phyloP scores from a whole-genome alignment of 2,113 vertebrate species.

The Ailuropoda melanoleuca region DNA sequence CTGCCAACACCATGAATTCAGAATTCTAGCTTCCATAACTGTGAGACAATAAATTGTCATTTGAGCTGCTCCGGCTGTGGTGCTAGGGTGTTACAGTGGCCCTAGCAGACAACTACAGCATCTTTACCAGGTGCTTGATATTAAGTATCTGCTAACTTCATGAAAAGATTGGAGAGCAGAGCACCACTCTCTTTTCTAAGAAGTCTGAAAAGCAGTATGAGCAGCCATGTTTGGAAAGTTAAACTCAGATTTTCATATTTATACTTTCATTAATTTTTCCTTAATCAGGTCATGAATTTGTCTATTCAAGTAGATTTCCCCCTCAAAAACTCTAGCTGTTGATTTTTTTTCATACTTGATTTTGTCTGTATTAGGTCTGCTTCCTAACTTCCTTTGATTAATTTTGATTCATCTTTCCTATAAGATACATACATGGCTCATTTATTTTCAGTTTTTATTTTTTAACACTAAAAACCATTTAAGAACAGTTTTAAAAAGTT shows the following conservation, averaged over 20 bases:
- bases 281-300: not conserved
- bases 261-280: not conserved
- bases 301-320: not conserved
- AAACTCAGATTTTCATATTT: not conserved
- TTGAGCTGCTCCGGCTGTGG: not conserved
- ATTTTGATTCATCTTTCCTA: not conserved
- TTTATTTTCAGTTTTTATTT: slow-evolving; percentile 53
- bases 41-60: not conserved
- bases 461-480: slow-evolving; percentile 15
- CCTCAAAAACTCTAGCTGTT: not conserved
- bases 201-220: not conserved
- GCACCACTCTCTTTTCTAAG: not conserved
- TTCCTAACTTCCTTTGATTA: slow-evolving; percentile 29
- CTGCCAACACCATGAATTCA: not conserved
- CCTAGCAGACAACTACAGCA: not conserved
- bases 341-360: not conserved
- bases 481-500: slow-evolving; percentile 16
- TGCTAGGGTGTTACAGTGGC: not conserved
- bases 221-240: not conserved
- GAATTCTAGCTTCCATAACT: not conserved
- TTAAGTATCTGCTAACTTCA: not conserved
- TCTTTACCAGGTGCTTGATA: not conserved
- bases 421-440: slow-evolving; percentile 25
- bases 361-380: slow-evolving; percentile 37
- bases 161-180: not conserved